Conservation (phyloP, 2,797 vertebrate species). For the Cryptoprocta ferox region DNA sequence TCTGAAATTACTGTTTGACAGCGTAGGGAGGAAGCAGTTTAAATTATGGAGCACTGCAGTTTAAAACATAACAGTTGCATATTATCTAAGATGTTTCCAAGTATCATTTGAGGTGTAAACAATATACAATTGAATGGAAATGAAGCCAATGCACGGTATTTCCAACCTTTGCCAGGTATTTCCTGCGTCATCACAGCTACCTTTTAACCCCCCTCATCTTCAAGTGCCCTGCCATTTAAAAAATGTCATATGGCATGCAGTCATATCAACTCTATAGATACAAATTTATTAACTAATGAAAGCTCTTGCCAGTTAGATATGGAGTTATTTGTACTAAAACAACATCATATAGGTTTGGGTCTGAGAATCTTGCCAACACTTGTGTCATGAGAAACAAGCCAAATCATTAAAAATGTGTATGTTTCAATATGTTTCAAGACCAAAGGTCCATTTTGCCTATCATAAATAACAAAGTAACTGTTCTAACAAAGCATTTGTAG, state of each 20-base stretch:
- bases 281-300: constrained; percentile 21
- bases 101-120: neutral
- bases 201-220: neutral
- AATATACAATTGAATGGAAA: neutral
- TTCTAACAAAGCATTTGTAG: neutral
- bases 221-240: constrained; percentile 25
- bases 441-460: neutral
- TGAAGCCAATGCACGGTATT: neutral
- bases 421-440: neutral
- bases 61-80: neutral
- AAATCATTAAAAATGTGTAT: constrained; percentile 22
- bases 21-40: neutral
- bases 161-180: neutral
- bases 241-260: neutral
- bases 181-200: neutral
- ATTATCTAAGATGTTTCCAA: neutral
- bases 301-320: neutral
- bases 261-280: neutral
- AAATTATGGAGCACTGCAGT: neutral
- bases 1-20: constrained; percentile 1
- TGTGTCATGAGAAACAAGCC: neutral
- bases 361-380: neutral
- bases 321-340: neutral
- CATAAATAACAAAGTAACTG: neutral
- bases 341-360: neutral